A percentile compares a stretch with the other conserved stretches of the same genome.
These are phyloP conservation scores for Scaptomyza cyrtandrae DNA, from an alignment of 2,888 invertebrate genomes.

Conservation along the genomic window DNA sequence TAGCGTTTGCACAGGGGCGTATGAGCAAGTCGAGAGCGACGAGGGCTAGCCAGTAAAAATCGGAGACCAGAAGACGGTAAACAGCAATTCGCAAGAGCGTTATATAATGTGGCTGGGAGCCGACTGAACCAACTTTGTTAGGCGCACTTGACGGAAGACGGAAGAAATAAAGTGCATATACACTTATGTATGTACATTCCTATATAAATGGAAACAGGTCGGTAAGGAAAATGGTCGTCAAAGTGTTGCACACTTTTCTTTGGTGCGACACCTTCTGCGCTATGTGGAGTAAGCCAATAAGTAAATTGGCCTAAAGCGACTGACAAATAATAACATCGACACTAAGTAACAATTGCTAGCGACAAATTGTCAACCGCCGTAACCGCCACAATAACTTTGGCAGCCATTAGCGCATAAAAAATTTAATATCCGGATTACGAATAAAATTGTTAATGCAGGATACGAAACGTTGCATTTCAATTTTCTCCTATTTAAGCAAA, in stretches of 20 bases:
- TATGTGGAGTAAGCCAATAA: conserved; percentile 80
- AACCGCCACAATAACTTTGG: conserved; percentile 3
- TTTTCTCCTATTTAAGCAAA: not conserved
- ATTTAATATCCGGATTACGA: conserved; percentile 35
- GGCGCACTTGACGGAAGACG: conserved; percentile 70
- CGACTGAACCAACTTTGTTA: conserved; percentile 44
- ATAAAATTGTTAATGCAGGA: conserved; percentile 5
- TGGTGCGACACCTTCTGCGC: conserved; percentile 32
- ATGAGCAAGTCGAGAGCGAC: conserved; percentile 48
- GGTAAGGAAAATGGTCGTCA: conserved; percentile 48
- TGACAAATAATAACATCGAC: conserved; percentile 32
- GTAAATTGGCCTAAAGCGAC: conserved; percentile 69
- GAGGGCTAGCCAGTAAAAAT: conserved; percentile 43
- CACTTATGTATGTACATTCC: conserved; percentile 18
- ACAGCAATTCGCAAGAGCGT: conserved; percentile 66
- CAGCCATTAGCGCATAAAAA: not conserved
- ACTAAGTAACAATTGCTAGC: conserved; percentile 37
- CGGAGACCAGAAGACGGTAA: conserved; percentile 53
- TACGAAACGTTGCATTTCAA: conserved; percentile 4
- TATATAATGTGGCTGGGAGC: conserved; percentile 57
- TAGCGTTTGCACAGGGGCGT: conserved; percentile 50
- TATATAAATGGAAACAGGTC: conserved; percentile 46
- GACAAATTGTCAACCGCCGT: conserved; percentile 39
- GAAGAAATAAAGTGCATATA: conserved; percentile 40
- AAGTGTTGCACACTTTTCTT: conserved; percentile 41